Base-by-base conservation (phyloP, 2,113 vertebrate species). In the Rhegmatorhina hoffmannsi region DNA sequence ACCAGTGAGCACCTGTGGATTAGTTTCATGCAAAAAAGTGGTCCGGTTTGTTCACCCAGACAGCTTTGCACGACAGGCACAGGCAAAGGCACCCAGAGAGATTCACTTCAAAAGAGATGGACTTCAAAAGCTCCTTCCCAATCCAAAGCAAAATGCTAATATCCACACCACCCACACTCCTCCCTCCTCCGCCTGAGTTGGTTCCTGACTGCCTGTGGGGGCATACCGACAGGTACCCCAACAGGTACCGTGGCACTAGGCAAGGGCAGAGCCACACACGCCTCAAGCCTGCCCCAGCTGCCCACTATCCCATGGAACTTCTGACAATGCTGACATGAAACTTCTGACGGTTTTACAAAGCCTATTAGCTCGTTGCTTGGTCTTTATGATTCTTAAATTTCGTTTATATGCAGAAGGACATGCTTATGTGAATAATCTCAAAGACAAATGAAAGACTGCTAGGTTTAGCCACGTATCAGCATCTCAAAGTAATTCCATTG, bases 121-220 rank as follows among this genome's bases (percentile, higher is more conserved):
- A 94, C 94, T 94, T 97, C 95, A 95, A 95, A 97, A 87, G 94
- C 91, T 87, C 29, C 64, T 47, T 86, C 83, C 29, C 2, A 2
- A 53, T 16, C 50, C 90, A 90, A 80, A 91, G 80, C 59, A 43
- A 69, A 84, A 95, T 70, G 94, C 73, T 93, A 95, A 94, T 87
- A 63, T 4, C 23, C 88, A 62, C 76, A 70, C 63, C 94, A 81
- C 83, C 95, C 91, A 86, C 95, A 13, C 46, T 87, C 59, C 76
- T 92, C 72, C 36, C 63, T 60, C 18, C 78, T 34, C n/a, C 0
- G 1, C 68, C 34, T 28, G 58, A 62, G 49, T 3, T 5, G 38
- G 73, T 2, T 94, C 77, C 87, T 47, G 64, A 23, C 11, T 2
- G 1, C 64, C 87, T 68, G 78, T 2, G 7, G 66, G 68, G 82